These are phyloP conservation scores for Automeris io DNA, from an alignment of 2,888 invertebrate species.

Conservation along the genomic window DNA sequence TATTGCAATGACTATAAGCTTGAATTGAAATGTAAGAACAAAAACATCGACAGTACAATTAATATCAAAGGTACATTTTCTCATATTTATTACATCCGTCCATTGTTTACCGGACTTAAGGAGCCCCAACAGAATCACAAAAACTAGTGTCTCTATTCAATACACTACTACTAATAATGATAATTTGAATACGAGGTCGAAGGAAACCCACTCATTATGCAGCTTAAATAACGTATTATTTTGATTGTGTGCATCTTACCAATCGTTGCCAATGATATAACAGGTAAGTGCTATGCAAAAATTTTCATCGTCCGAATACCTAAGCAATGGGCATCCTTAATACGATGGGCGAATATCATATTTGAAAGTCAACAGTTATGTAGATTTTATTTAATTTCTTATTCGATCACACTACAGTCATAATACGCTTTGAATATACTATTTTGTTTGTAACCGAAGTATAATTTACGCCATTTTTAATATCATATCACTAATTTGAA, in stretches of 20 bases:
- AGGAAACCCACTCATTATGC: constrained; percentile 27
- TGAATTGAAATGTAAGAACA: constrained; percentile 24
- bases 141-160: constrained; percentile 31
- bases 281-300: too few species aligned
- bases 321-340: too few species aligned
- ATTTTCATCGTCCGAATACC: too few species aligned
- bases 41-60: constrained; percentile 27
- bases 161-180: constrained; percentile 26
- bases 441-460: too few species aligned
- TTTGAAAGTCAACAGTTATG: too few species aligned
- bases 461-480: too few species aligned
- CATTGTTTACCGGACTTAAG: constrained; percentile 41
- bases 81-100: constrained; percentile 59
- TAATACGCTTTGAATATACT: too few species aligned
- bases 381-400: too few species aligned
- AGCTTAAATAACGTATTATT: constrained; percentile 12
- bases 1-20: constrained; percentile 15
- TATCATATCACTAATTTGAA: too few species aligned
- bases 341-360: too few species aligned
- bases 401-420: too few species aligned
- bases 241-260: constrained; percentile 9
- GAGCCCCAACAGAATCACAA: constrained; percentile 27
- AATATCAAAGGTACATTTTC: constrained; percentile 35
- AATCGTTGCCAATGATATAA: constrained; percentile 8
- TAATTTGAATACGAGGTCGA: constrained; percentile 42